phyloP scores from a whole-genome alignment of 2,113 vertebrate genomes.

The Arizona elegans region DNA sequence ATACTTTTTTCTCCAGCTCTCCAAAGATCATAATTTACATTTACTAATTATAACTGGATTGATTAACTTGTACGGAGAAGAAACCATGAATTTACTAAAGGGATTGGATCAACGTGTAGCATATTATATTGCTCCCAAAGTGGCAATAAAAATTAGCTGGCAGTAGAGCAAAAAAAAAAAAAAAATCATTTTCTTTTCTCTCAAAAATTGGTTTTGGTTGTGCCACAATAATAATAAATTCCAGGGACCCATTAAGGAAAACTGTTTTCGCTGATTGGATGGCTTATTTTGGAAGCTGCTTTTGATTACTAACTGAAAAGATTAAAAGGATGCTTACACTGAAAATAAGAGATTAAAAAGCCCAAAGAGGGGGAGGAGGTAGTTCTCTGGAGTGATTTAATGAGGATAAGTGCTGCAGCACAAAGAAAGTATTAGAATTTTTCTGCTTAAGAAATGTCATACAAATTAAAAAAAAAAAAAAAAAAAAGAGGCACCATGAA shows the following conservation, averaged over 20 bases:
- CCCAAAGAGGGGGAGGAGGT: conserved; percentile 21
- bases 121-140: neutral
- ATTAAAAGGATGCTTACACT: conserved; percentile 27
- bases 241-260: conserved; percentile 3
- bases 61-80: neutral
- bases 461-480: neutral
- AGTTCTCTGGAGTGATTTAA: conserved; percentile 42
- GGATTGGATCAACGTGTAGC: neutral
- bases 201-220: neutral
- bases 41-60: neutral
- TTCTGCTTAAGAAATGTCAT: neutral
- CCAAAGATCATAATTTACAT: neutral
- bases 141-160: neutral
- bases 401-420: conserved; percentile 38
- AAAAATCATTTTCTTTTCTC: neutral
- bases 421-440: conserved; percentile 26
- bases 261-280: conserved; percentile 12
- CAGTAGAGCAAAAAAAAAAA: neutral
- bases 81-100: neutral
- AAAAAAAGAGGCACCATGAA: neutral
- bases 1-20: neutral
- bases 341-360: conserved; percentile 39
- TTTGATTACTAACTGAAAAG: conserved; percentile 24
- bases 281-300: conserved; percentile 17
- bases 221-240: conserved; percentile 18